A percentile compares a stretch with the other conserved stretches of the same genome.
These are phyloP conservation scores for Tryphoninae sp. DNA, from an alignment of 2,888 invertebrate species.

Conservation along the genomic window DNA sequence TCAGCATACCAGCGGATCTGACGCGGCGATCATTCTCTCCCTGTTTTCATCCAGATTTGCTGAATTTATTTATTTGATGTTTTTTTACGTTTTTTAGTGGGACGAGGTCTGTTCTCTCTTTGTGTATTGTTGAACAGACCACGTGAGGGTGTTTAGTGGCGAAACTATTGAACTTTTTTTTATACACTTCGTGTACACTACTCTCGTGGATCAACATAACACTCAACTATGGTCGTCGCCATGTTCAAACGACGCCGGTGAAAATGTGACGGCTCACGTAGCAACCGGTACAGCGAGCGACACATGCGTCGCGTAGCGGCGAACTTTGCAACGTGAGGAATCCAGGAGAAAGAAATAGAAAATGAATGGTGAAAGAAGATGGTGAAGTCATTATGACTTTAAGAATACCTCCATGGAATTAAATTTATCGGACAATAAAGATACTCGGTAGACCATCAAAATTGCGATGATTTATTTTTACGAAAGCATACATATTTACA, in stretches of 20 bases:
- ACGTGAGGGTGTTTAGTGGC: not conserved
- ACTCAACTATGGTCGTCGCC: constrained; percentile 53
- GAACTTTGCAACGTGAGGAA: not conserved
- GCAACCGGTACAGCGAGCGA: not conserved
- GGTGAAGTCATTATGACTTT: not conserved
- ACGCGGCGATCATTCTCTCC: constrained; percentile 93
- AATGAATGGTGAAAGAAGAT: not conserved
- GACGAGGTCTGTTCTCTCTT: constrained; percentile 6
- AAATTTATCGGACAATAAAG: not conserved
- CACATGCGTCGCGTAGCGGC: no score
- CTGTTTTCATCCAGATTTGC: constrained; percentile 95
- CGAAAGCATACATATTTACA: constrained; percentile 78
- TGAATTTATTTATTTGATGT: constrained; percentile 69
- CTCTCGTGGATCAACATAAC: constrained; percentile 32
- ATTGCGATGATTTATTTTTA: constrained; percentile 72
- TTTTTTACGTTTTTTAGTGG: constrained; percentile 15
- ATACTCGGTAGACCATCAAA: constrained; percentile 41
- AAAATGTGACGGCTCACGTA: not conserved
- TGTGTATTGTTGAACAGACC: constrained; percentile 18
- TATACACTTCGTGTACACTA: constrained; percentile 10
- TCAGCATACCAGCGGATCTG: constrained; percentile 90
- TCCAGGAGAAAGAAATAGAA: not conserved
- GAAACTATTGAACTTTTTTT: constrained; percentile 9
- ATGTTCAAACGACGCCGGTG: constrained; percentile 61
- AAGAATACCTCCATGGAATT: not conserved